Base-by-base conservation (phyloP, 1,140 invertebrate species). In the Heliconius nattereri region DNA sequence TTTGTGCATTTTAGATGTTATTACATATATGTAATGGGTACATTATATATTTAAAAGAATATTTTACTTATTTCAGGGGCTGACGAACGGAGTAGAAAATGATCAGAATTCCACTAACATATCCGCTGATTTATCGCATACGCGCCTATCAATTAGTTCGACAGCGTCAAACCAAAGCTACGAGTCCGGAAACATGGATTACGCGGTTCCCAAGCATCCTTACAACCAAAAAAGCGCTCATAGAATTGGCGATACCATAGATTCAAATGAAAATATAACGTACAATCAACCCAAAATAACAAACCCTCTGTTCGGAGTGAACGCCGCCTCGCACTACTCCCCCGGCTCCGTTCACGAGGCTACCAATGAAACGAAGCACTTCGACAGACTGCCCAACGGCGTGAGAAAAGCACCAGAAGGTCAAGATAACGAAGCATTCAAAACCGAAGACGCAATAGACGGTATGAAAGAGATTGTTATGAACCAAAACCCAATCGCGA, bases 351-450 rank as follows among this genome's bases (percentile, higher is more conserved):
- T 89, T 32, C 78, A 74, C 84, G 73, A 84, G 57, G 16, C 81
- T 74, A 70, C 72, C 81, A 84, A 81, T 73, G 87, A 89, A 32
- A 82, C 87, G 54, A 89, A 90, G 84, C 83, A 87, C 35, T 92
- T 87, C 81, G 90, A 93, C 37, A 86, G 88, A 80, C 57, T 94
- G 81, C 90, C 92, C 11, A 95, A 95, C 82, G 94, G 94, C 29
- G 86, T 95, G 26, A 91, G 96, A 20, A 96, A 96, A 92, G 97
- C 96, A 37, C 97, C 97, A 2, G 97, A 98, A 83, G 97, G 97
- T 57, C 97, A 97, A 89, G 97, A 97, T 87, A 97, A 97, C 88
- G 97, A 97, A 83, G 95, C 95, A 49, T 95, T 95, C 85, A 91
- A 96, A 83, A 92, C 93, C 75, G 95, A 96, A 89, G 96, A 96